Evolutionary conservation across 1,140 invertebrate species (phyloP), one percentile per base, ranked within the genome.

Genomic region (Drosophila trapezifrons): DNA sequence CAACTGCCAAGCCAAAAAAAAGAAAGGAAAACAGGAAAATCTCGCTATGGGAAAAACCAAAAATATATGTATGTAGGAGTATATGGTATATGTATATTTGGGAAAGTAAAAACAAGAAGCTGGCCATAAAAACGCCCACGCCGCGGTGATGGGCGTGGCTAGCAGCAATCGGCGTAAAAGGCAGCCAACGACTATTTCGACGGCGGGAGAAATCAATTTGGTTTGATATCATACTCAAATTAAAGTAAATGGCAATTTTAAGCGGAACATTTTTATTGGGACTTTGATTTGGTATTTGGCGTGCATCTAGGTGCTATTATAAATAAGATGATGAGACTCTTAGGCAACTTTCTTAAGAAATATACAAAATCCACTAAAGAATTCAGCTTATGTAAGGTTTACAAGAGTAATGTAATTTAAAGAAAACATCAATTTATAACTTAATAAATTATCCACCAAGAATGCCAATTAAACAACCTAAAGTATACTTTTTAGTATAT

Each of bases 221-320:
- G 35, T 42, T 58, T 72, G 43, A 71, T 72, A 71, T 72, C 69
- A 71, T 71, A 71, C 69, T 72, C 66, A 71, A 72, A 72, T 72
- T 72, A 72, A 72, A 70, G 32, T 32, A 35, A 69, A 70, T 56
- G 38, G 67, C 38, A 49, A 67, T 46, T 55, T 55, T 66, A 54
- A 38, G 37, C 15, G 29, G 13, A 66, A 38, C 12, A 13, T 18
- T 70, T 69, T 56, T 56, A 71, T 71, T 17, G 40, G 4, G 12
- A 6, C 20, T 22, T 20, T 37, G 18, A 29, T 18, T 29, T 20
- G 20, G 27, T n/a, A 49, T 59, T 20, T 20, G 9, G 20, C 6
- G 9, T 35, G 27, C 18, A 17, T 12, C 18, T n/a, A 12, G 1
- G 22, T 22, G 18, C 8, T 35, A 22, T 20, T 46, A 32, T n/a